Evolutionary conservation across 1,140 invertebrate genomes (phyloP), one percentile per base, ranked within the genome.

Genomic region (Eupeodes corollae): DNA sequence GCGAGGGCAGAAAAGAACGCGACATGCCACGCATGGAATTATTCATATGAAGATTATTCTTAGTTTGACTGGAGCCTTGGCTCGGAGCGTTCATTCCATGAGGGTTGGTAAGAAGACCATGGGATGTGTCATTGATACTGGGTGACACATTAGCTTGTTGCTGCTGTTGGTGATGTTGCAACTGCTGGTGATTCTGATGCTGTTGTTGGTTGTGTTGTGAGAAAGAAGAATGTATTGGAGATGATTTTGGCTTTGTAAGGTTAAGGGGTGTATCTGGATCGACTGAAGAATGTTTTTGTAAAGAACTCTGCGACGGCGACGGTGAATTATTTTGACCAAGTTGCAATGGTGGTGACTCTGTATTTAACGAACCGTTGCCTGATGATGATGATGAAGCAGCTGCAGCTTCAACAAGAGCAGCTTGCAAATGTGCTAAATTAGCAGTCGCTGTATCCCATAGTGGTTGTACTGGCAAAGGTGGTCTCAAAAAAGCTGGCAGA

Each of bases 261-360:
- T 93, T 93, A 1, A 94, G 71, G 1, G 90, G 90, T 0, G 85
- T 80, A 57, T 93, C 89, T 6, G 83, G 75, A 56, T 86, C 82
- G 12, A 71, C 68, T 18, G 72, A 69, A 63, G 26, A 68, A 70
- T 59, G 49, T 66, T 57, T 57, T 72, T 33, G 62, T 71, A 50
- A 46, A 21, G 59, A 42, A 31, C 55, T 52, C 46, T 59, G 61
- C 34, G 59, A 66, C 2, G 67, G 68, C 18, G 62, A 56, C 12
- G 73, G 68, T 9, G 72, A 70, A 30, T 68, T 71, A 49, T 67
- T 69, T 47, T 72, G 55, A 19, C 48, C 53, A 30, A 57, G 56
- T 2, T 47, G 38, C 6, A 49, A 46, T 14, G 43, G 42, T 15
- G 37, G 34, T 21, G 46, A 39, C 12, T n/a, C n/a, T 12, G n/a